These are phyloP conservation scores for Formicarius rufipectus DNA, from an alignment of 2,113 vertebrate species.

Conservation along the genomic window DNA sequence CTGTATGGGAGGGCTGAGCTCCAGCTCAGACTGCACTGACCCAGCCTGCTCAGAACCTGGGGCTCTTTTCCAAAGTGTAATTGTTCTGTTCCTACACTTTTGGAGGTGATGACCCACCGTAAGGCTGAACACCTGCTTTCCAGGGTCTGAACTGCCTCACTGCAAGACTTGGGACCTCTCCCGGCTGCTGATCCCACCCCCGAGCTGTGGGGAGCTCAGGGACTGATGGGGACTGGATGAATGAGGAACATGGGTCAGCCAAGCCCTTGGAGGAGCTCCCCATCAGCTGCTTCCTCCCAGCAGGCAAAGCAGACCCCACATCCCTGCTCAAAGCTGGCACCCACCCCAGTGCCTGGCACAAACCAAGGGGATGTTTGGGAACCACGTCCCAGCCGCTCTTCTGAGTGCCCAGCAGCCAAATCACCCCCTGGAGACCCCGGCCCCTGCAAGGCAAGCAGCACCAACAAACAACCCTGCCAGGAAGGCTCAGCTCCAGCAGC, in stretches of 20 bases:
- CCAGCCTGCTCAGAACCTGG: background rate
- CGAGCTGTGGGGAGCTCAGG: background rate
- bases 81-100: background rate
- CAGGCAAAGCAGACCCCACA: fast-evolving
- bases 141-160: background rate
- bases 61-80: background rate
- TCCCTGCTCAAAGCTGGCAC: background rate
- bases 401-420: background rate
- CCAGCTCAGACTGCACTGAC: background rate
- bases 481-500: background rate
- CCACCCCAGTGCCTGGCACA: fast-evolving
- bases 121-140: background rate
- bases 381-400: background rate
- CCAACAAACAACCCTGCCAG: background rate
- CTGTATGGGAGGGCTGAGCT: background rate
- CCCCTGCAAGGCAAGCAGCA: background rate
- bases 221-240: background rate
- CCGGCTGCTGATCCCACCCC: background rate
- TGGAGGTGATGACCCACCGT: background rate
- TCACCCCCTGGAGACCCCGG: background rate
- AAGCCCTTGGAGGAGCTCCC: background rate
- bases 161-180: background rate
- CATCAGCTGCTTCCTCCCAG: background rate
- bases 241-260: background rate
- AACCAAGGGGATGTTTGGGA: fast-evolving